phyloP scores from a whole-genome alignment of 2,113 vertebrate species.

The Brienomyrus brachyistius region DNA sequence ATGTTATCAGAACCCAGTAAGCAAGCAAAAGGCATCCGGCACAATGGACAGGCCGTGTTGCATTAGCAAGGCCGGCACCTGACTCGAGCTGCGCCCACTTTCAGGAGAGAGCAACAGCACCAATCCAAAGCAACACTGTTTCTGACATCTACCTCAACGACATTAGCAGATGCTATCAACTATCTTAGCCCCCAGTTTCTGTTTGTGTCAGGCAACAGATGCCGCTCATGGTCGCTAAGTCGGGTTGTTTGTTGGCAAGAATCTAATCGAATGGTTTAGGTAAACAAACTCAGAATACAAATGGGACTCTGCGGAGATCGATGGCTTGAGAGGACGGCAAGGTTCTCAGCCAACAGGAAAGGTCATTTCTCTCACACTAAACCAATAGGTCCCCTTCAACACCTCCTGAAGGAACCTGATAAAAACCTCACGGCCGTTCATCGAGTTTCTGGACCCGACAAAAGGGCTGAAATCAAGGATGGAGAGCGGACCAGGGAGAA shows the following conservation, averaged over 20 bases:
- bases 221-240: not conserved
- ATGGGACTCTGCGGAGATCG: not conserved
- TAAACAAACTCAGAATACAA: constrained; percentile 1
- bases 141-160: not conserved
- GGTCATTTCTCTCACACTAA: not conserved
- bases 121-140: not conserved
- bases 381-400: not conserved
- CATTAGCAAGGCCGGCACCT: not conserved
- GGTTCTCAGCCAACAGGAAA: not conserved
- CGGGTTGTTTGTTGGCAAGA: not conserved
- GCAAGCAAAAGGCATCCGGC: not conserved
- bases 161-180: not conserved
- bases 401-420: not conserved
- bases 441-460: not conserved
- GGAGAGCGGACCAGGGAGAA: not conserved
- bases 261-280: not conserved
- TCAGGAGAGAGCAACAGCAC: not conserved
- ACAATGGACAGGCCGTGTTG: not conserved
- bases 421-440: not conserved
- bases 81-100: not conserved
- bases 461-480: not conserved
- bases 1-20: not conserved
- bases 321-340: not conserved
- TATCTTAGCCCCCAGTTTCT: too few relatives aligned
- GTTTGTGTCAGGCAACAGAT: not conserved